These are phyloP conservation scores for Chloroceryle aenea DNA, from an alignment of 2,113 vertebrate genomes.

Conservation along the genomic window DNA sequence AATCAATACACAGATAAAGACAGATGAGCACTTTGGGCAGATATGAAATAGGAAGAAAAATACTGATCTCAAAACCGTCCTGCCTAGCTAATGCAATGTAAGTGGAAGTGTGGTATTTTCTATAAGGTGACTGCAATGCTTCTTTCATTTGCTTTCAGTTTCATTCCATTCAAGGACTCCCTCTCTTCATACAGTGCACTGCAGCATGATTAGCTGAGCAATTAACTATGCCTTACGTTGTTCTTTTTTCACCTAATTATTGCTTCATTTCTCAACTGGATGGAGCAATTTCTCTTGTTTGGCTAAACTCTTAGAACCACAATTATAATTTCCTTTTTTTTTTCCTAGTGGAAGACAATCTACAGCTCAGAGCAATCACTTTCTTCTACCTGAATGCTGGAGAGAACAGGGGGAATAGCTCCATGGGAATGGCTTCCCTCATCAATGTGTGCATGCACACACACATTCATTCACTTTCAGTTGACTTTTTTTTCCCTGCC, in stretches of 20 bases:
- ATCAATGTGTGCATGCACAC: fast-evolving
- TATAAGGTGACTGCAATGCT: background rate
- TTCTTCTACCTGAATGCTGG: background rate
- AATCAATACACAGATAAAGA: constrained; percentile 11
- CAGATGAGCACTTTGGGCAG: background rate
- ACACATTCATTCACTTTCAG: background rate
- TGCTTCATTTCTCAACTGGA: background rate
- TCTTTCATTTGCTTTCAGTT: background rate
- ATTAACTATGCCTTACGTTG: background rate
- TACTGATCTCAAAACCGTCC: background rate
- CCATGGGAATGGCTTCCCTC: background rate
- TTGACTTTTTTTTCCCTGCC: background rate
- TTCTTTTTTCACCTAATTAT: background rate
- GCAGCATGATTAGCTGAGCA: background rate
- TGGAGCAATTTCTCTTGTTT: background rate
- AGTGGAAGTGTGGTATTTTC: background rate
- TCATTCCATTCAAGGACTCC: background rate
- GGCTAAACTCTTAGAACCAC: background rate
- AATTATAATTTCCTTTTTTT: background rate
- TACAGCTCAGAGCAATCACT: background rate
- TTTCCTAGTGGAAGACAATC: background rate
- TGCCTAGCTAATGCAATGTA: background rate
- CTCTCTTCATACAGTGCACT: background rate
- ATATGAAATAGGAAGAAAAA: constrained; percentile 10
- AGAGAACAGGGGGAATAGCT: background rate